These are phyloP conservation scores for Podarcis raffonei DNA, from an alignment of 2,113 vertebrate genomes.

Conservation along the genomic window DNA sequence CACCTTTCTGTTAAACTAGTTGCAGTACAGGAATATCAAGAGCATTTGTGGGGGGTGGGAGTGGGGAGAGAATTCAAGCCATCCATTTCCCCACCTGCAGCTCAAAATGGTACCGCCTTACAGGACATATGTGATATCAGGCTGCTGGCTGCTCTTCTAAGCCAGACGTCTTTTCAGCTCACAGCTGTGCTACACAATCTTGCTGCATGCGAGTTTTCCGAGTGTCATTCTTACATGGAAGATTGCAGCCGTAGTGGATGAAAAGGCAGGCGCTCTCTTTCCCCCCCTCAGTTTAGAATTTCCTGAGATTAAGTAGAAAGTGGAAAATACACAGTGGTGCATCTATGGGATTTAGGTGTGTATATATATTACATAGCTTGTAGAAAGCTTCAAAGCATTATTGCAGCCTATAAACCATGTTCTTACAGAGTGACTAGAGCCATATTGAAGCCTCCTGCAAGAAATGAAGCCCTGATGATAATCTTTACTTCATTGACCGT, in stretches of 20 bases:
- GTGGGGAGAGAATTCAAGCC: not conserved
- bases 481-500: not conserved
- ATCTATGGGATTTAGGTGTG: not conserved
- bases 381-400: conserved; percentile 17
- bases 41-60: not conserved
- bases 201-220: not conserved
- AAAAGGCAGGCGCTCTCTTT: not conserved
- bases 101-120: not conserved
- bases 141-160: too few species aligned
- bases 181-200: not conserved
- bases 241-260: not conserved
- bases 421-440: not conserved
- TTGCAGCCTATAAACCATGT: not conserved
- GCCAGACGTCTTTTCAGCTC: not conserved
- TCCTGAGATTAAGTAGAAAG: not conserved
- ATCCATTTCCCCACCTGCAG: not conserved
- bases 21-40: not conserved
- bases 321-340: not conserved
- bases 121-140: not conserved
- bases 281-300: not conserved
- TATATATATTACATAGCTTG: not conserved
- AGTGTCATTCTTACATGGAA: not conserved
- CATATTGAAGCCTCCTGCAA: conserved; percentile 1
- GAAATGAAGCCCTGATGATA: conserved; percentile 1
- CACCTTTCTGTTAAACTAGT: not conserved